A percentile compares a stretch with the other conserved stretches of the same genome.
Conservation (phyloP, 2,797 vertebrate species). For the Mus caroli region DNA sequence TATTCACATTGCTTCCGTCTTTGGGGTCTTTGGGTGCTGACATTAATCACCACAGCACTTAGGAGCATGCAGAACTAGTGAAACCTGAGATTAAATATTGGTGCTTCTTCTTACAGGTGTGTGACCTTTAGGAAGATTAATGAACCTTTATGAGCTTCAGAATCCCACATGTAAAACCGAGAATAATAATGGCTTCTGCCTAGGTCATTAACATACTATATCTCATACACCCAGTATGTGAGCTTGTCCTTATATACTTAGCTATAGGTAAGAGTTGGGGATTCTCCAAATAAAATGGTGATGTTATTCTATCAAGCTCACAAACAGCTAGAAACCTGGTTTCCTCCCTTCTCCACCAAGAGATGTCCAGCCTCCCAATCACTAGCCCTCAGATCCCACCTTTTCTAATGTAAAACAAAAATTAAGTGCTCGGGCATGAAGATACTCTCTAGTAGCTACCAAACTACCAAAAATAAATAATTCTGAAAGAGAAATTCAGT, state of each 20-base stretch:
- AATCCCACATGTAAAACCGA: not conserved
- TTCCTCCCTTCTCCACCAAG: not conserved
- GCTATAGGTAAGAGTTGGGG: not conserved
- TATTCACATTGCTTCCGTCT: not conserved
- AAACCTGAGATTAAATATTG: not conserved
- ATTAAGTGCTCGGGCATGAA: not conserved
- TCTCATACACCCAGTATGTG: not conserved
- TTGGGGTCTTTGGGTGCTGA: not conserved
- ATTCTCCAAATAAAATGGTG: slow-evolving; percentile 40
- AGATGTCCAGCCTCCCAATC: not conserved
- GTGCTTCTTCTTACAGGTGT: slow-evolving; percentile 25
- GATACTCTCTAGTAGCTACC: not conserved
- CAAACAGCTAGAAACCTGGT: not conserved
- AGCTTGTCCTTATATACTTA: not conserved
- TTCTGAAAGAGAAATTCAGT: slow-evolving; percentile 28
- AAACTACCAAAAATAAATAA: slow-evolving; percentile 52
- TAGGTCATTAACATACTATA: not conserved
- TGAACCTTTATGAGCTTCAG: slow-evolving; percentile 16
- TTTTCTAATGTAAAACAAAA: not conserved
- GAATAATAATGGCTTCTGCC: not conserved
- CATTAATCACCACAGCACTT: not conserved
- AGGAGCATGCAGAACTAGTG: not conserved
- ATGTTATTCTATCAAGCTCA: not conserved
- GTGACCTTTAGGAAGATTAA: slow-evolving; percentile 15
- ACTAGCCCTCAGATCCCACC: not conserved